These are phyloP conservation scores for Shinisaurus crocodilurus DNA, from an alignment of 2,113 vertebrate species.

Conservation along the genomic window DNA sequence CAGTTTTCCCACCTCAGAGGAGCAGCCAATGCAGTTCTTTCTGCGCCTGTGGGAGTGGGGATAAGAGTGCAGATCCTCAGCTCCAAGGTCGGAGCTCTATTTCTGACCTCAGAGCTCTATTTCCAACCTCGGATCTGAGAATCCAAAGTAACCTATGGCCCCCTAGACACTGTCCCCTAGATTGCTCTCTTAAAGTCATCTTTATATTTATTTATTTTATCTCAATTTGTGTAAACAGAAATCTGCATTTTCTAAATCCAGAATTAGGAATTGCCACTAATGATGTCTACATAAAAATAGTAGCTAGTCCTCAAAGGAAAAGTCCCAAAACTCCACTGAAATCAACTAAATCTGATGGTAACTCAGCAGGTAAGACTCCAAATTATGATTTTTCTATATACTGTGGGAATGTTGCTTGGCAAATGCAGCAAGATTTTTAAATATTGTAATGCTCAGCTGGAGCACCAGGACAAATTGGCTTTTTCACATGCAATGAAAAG, in stretches of 20 bases:
- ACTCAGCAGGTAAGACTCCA: not conserved
- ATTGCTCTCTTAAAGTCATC: no score
- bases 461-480: not conserved
- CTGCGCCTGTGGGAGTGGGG: no score
- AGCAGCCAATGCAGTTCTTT: no score
- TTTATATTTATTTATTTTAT: not conserved
- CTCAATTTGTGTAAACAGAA: rapidly evolving
- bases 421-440: not conserved
- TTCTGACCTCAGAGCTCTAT: no score
- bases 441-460: no score
- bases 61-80: no score
- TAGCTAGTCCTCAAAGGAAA: not conserved
- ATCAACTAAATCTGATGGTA: not conserved
- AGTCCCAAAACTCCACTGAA: not conserved
- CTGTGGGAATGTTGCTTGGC: not conserved
- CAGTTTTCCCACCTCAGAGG: no score
- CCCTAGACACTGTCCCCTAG: no score
- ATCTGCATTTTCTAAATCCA: not conserved
- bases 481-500: not conserved
- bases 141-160: no score
- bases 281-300: not conserved
- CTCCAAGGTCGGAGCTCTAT: no score
- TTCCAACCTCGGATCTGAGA: no score
- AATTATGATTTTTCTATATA: not conserved
- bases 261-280: not conserved